Conservation (phyloP, 2,888 invertebrate species). For the Lithodes maja region DNA sequence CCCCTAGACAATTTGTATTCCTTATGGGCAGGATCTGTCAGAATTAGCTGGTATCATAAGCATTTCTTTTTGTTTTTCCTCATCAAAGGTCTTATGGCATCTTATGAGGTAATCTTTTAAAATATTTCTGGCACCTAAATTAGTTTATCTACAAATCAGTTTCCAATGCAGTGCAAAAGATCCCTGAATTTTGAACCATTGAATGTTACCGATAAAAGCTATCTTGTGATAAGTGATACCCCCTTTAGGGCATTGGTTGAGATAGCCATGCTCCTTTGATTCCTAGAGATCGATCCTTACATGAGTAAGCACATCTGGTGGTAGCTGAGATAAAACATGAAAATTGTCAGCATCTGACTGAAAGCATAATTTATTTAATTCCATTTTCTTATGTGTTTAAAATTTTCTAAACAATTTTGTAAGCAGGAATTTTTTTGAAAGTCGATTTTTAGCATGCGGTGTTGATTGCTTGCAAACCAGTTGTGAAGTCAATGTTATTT, state of each 20-base stretch:
- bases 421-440: not conserved
- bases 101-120: too few species aligned
- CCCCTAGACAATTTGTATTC: not conserved
- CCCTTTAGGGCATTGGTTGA: too few species aligned
- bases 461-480: slow-evolving; percentile 50
- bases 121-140: not conserved
- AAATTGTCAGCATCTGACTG: not conserved
- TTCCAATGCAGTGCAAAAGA: too few species aligned
- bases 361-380: not conserved
- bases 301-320: not conserved
- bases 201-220: too few species aligned
- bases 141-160: not conserved
- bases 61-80: too few species aligned
- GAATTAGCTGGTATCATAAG: too few species aligned
- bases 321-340: not conserved
- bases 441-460: slow-evolving; percentile 42
- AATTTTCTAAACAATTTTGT: not conserved
- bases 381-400: slow-evolving; percentile 9
- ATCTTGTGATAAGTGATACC: too few species aligned
- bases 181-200: too few species aligned
- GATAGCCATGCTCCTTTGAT: not conserved
- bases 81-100: too few species aligned
- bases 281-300: not conserved
- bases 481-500: slow-evolving; percentile 7
- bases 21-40: not conserved